Evolutionary conservation across 2,113 vertebrate species (phyloP).

Genomic region (Merops nubicus): DNA sequence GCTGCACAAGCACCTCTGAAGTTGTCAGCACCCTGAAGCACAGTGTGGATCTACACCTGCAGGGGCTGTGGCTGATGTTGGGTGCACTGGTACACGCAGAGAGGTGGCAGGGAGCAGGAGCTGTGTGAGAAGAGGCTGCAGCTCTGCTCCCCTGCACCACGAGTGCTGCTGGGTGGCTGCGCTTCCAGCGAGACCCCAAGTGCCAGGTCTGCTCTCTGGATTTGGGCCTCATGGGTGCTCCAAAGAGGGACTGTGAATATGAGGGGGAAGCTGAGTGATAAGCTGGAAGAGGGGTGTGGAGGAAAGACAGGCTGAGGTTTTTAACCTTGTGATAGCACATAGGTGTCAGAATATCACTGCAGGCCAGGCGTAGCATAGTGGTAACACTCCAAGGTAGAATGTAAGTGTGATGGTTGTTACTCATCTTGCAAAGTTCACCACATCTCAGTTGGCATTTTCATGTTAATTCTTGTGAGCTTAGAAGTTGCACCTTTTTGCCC

Average conservation of each 20-base stretch:
- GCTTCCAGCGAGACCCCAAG: rapidly evolving
- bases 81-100: background rate
- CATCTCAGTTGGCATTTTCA: background rate
- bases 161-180: background rate
- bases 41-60: background rate
- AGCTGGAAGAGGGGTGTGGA: background rate
- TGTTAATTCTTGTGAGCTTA: background rate
- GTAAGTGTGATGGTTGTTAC: background rate
- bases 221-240: background rate
- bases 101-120: background rate
- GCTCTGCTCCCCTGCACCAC: background rate
- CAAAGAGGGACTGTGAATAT: background rate
- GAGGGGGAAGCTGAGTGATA: background rate
- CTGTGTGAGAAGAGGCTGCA: background rate
- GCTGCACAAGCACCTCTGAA: background rate
- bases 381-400: background rate
- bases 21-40: background rate
- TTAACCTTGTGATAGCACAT: background rate
- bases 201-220: background rate
- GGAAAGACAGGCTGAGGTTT: background rate
- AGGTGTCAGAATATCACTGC: background rate
- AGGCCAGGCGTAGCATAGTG: background rate
- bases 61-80: background rate
- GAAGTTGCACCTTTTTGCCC: background rate
- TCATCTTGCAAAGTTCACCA: background rate